A percentile compares a stretch with the other conserved stretches of the same genome.
Conservation (phyloP, 2,888 invertebrate species). For the Selenia dentaria region DNA sequence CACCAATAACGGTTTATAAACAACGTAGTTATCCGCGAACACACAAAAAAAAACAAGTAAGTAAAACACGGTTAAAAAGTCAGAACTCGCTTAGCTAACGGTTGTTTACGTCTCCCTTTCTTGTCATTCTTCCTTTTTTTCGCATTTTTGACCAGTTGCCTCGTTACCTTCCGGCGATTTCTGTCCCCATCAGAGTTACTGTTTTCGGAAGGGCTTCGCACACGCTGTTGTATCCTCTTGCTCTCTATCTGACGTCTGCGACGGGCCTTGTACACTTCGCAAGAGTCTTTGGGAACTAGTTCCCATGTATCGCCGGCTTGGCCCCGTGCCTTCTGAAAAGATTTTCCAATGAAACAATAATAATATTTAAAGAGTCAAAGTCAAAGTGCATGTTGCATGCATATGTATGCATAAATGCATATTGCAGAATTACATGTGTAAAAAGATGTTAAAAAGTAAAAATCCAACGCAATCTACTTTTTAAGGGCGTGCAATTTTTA, state of each 20-base stretch:
- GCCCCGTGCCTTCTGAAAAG: background rate
- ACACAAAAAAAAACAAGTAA: no score
- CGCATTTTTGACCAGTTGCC: background rate
- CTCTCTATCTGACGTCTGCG: background rate
- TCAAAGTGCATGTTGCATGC: no score
- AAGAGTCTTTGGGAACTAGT: background rate
- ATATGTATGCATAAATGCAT: no score
- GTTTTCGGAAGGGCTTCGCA: background rate
- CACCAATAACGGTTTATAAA: no score
- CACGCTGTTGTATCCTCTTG: background rate
- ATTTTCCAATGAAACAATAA: no score
- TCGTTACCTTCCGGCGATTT: background rate
- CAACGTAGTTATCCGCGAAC: no score
- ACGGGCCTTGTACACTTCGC: background rate
- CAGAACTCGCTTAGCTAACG: background rate
- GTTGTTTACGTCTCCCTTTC: background rate
- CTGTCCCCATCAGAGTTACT: background rate
- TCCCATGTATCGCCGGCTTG: background rate
- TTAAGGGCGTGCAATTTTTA: no score
- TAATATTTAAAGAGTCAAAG: no score
- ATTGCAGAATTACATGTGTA: no score
- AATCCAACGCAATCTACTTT: no score
- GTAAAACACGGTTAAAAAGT: no score
- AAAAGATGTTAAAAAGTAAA: no score
- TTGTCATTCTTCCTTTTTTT: background rate